Evolutionary conservation across 2,888 invertebrate genomes (phyloP), one percentile per base, ranked within the genome.

Genomic region (Synanthedon tipuliformis): DNA sequence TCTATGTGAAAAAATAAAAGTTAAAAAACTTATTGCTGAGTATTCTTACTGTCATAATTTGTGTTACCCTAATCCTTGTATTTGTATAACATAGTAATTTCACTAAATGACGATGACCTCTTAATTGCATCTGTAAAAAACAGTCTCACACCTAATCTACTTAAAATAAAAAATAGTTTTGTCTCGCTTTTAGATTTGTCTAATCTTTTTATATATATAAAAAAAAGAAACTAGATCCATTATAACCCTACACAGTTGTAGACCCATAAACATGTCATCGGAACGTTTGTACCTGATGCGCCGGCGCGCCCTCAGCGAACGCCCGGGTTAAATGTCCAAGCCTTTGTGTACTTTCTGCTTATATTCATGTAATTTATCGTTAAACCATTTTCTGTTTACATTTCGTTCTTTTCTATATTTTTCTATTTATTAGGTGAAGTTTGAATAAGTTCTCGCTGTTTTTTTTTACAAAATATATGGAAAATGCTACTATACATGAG

Each of bases 211-310:
- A 34, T 34, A 34, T n/a, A 34, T 34, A 34, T n/a, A 13, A 5
- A n/a, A 45, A 45, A 45, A 45, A 50, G 40, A 27, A 50, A 13
- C 52, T 51, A 45, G 51, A n/a, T 50, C 55, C 55, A 57, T 56
- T 60, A 52, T 52, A 41, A 55, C 53, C 13, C 52, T 16, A 16
- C 16, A 10, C 40, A 40, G 40, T 49, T 53, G 51, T 45, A 53
- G 51, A 16, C 12, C 64, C 69, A 71, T 78, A 78, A 78, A 78
- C 65, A 78, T 78, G 77, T 78, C 77, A 74, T 71, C 77, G 69
- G 56, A 40, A 50, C 61, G 67, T 69, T 69, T 64, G 63, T 60
- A 61, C 8, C 55, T 8, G 51, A 18, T 48, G 41, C 52, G 52
- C 52, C 53, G 55, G 55, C 51, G 48, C 51, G 13, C 16, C 27